Evolutionary conservation across 1,140 invertebrate genomes (phyloP).

Genomic region (Drosophila bipectinata): DNA sequence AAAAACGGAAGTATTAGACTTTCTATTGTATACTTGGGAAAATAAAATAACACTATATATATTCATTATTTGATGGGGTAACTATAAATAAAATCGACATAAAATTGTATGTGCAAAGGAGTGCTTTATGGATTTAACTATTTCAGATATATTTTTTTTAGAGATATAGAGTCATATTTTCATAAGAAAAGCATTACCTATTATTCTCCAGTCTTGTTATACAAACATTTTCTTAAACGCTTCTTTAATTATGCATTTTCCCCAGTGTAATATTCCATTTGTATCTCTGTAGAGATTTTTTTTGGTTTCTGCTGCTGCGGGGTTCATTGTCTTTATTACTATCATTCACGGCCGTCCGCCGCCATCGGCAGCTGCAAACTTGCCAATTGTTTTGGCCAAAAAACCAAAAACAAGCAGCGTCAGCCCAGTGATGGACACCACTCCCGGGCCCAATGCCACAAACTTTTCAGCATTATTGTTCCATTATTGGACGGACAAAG

Average conservation of each 20-base stretch:
- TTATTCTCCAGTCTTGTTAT: no score
- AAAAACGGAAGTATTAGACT: neutral
- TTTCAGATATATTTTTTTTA: no score
- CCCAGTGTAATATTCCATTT: constrained; percentile 2
- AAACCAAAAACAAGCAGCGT: constrained; percentile 46
- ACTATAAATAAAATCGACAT: no score
- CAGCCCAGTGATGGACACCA: constrained; percentile 57
- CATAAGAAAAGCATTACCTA: no score
- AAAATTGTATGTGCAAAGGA: no score
- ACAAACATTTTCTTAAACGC: no score
- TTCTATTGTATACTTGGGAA: neutral
- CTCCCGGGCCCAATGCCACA: constrained; percentile 8
- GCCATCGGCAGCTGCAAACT: constrained; percentile 59
- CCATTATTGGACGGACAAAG: constrained; percentile 35
- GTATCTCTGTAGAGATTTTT: constrained; percentile 2
- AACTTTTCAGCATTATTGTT: constrained; percentile 60
- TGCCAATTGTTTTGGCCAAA: constrained; percentile 74
- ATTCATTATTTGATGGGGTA: no score
- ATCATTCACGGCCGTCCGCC: constrained; percentile 52
- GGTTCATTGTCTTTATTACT: constrained; percentile 73
- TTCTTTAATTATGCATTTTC: neutral
- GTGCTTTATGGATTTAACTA: no score
- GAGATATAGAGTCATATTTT: no score
- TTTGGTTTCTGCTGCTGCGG: constrained; percentile 29
- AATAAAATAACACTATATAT: no score